Conservation (phyloP, 2,888 invertebrate species). For the Nomada fucata region DNA sequence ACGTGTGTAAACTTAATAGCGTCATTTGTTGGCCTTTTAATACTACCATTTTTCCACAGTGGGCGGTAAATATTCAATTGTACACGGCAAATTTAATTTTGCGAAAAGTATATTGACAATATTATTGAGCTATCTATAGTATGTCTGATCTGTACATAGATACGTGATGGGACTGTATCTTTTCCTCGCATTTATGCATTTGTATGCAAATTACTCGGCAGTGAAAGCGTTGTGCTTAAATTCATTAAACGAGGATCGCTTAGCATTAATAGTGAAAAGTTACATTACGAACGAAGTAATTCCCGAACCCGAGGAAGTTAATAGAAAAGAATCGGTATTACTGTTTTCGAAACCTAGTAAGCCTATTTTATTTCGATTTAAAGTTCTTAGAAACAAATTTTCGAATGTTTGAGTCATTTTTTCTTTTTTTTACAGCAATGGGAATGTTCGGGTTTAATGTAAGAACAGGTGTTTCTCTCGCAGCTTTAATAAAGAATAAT, state of each 20-base stretch:
- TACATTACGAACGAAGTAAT: slow-evolving; percentile 88
- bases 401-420: slow-evolving; percentile 1
- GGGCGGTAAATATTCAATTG: slow-evolving; percentile 79
- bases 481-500: slow-evolving; percentile 77
- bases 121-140: slow-evolving; percentile 26
- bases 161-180: slow-evolving; percentile 90
- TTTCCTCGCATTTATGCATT: slow-evolving; percentile 90
- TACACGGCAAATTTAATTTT: not conserved
- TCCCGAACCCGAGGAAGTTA: slow-evolving; percentile 88
- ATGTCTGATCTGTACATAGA: slow-evolving; percentile 83
- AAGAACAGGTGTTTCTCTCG: slow-evolving; percentile 86
- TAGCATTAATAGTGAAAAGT: slow-evolving; percentile 88
- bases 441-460: slow-evolving; percentile 88
- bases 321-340: slow-evolving; percentile 90
- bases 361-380: slow-evolving; percentile 7
- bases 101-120: slow-evolving; percentile 15
- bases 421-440: slow-evolving; percentile 83
- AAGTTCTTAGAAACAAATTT: not conserved
- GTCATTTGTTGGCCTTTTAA: slow-evolving; percentile 90
- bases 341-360: slow-evolving; percentile 85
- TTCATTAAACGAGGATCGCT: slow-evolving; percentile 92
- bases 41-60: slow-evolving; percentile 89
- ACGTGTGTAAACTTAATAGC: slow-evolving; percentile 96
- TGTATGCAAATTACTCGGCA: slow-evolving; percentile 94
- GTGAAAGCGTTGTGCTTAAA: slow-evolving; percentile 92